phyloP scores from a whole-genome alignment of 2,113 vertebrate genomes.

The Oncorhynchus tshawytscha region DNA sequence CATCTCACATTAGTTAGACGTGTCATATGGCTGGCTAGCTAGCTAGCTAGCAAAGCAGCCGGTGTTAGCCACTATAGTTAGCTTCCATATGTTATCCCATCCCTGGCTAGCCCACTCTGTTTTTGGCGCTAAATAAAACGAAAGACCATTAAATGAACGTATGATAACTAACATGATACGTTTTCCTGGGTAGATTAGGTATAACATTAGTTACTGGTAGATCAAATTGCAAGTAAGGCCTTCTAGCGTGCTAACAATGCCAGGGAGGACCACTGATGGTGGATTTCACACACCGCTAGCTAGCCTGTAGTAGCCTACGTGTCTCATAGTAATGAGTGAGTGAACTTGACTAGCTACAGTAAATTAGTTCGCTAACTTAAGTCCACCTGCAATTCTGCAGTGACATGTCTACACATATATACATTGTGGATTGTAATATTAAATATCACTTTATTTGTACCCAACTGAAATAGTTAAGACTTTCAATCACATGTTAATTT shows the following conservation, averaged over 20 bases:
- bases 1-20: constrained; percentile 13
- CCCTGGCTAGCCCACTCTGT: background rate
- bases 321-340: background rate
- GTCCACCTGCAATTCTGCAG: background rate
- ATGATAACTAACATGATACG: background rate
- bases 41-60: constrained; percentile 4
- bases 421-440: too few species aligned
- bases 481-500: background rate
- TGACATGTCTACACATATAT: background rate
- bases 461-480: background rate
- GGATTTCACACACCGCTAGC: background rate
- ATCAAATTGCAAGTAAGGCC: background rate
- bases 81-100: background rate
- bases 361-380: background rate
- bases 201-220: background rate
- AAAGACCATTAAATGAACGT: background rate
- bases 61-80: background rate
- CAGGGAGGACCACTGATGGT: background rate
- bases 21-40: constrained; percentile 11
- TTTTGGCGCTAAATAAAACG: background rate
- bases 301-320: constrained; percentile 17
- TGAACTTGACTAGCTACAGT: background rate
- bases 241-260: background rate
- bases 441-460: too few species aligned
- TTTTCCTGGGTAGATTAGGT: too few species aligned